Percentiles rank a stretch among this genome's conserved stretches.
These are phyloP conservation scores for Lepidurus couesii DNA, from an alignment of 1,140 invertebrate species.

Conservation along the genomic window DNA sequence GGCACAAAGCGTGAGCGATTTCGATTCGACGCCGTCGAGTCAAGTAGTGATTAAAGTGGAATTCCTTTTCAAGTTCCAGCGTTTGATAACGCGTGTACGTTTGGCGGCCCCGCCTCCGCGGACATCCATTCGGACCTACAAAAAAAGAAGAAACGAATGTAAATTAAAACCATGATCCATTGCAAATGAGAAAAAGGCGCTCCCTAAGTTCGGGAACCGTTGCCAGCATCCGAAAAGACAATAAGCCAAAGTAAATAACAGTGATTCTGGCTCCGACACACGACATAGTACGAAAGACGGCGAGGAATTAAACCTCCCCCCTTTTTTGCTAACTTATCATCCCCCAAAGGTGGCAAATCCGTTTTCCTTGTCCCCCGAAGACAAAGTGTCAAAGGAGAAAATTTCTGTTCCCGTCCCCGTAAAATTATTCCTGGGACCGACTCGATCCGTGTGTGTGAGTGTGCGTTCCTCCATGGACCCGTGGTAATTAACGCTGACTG, in stretches of 20 bases:
- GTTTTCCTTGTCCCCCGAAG: too few relatives aligned
- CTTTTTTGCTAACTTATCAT: too few relatives aligned
- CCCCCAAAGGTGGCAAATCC: too few relatives aligned
- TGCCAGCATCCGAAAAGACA: too few relatives aligned
- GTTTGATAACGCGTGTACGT: constrained; percentile 95
- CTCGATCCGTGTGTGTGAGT: neutral
- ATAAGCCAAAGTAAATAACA: too few relatives aligned
- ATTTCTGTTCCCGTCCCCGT: neutral
- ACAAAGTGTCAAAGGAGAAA: neutral
- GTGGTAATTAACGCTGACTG: constrained; percentile 14
- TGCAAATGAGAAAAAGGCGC: neutral
- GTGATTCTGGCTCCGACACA: too few relatives aligned
- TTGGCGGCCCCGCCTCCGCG: constrained; percentile 83
- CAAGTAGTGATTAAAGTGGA: constrained; percentile 96
- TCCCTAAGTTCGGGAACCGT: too few relatives aligned
- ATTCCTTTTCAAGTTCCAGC: constrained; percentile 93
- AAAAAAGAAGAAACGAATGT: constrained; percentile 42
- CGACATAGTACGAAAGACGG: too few relatives aligned
- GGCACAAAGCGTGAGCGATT: constrained; percentile 90
- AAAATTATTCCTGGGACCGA: neutral
- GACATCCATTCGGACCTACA: constrained; percentile 91
- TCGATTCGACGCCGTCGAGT: constrained; percentile 92
- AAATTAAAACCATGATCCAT: neutral
- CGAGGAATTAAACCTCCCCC: too few relatives aligned
- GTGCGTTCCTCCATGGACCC: neutral